Evolutionary conservation across 1,140 invertebrate species (phyloP).

Genomic region (Nasonia longicornis): DNA sequence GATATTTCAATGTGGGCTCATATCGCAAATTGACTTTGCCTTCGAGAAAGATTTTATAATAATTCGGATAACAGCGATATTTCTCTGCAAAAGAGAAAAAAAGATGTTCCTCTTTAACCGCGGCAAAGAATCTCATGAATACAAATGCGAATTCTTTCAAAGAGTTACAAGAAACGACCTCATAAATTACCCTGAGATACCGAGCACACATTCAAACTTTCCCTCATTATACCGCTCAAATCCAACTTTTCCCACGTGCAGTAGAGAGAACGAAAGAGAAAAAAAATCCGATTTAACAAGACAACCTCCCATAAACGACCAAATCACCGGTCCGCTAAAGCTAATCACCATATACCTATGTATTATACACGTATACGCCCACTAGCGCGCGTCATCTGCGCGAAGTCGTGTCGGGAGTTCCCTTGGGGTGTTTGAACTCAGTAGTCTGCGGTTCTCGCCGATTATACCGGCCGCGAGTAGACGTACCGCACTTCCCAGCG

Average conservation of each 20-base stretch:
- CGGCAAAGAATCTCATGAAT: background rate
- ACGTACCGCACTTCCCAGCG: background rate
- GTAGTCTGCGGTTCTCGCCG: slow-evolving; percentile 9
- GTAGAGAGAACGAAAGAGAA: too few species aligned
- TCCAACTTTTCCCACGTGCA: too few species aligned
- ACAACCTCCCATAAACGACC: too few species aligned
- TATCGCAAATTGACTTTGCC: too few species aligned
- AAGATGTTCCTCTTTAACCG: background rate
- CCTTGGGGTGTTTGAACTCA: slow-evolving; percentile 25
- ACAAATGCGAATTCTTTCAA: background rate
- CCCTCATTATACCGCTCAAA: too few species aligned
- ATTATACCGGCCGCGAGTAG: slow-evolving; percentile 4
- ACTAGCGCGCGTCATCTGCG: background rate
- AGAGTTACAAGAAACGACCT: background rate
- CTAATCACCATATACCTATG: background rate
- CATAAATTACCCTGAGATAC: background rate
- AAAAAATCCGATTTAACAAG: too few species aligned
- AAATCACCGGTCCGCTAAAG: too few species aligned
- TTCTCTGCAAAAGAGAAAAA: too few species aligned
- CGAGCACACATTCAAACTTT: background rate
- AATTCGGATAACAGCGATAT: too few species aligned
- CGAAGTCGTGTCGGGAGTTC: background rate
- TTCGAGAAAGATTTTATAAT: too few species aligned
- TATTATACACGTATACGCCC: background rate
- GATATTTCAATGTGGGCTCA: too few species aligned